Evolutionary conservation across 2,113 vertebrate genomes (phyloP).

Genomic region (Zosterops pallidus): DNA sequence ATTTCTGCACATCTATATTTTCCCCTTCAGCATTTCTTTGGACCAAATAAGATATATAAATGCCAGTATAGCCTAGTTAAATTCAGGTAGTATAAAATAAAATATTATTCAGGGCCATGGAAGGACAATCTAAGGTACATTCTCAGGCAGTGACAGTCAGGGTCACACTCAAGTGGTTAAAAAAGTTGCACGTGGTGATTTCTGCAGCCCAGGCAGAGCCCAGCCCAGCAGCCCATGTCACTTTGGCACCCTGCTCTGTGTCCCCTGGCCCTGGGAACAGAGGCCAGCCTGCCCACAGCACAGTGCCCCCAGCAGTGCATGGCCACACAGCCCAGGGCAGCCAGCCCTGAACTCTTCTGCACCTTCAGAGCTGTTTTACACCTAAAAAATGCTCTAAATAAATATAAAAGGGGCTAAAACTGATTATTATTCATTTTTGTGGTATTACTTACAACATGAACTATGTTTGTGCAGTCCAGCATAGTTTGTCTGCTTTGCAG

Average conservation of each 20-base stretch:
- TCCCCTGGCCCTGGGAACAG: accelerated
- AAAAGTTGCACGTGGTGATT: not conserved
- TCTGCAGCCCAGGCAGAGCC: not conserved
- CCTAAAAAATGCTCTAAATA: not conserved
- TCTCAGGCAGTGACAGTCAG: not conserved
- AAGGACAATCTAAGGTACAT: not conserved
- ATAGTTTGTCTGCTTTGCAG: not conserved
- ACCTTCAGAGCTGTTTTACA: not conserved
- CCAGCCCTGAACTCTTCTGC: not conserved
- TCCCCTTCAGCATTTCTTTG: not conserved
- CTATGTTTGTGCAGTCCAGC: not conserved
- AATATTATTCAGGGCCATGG: not conserved
- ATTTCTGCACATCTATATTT: not conserved
- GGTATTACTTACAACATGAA: not conserved
- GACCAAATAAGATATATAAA: not conserved
- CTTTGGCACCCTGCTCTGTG: not conserved
- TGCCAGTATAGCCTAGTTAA: not conserved
- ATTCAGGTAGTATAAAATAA: not conserved
- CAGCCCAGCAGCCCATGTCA: not conserved
- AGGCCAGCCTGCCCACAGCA: accelerated
- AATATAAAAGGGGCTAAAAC: not conserved
- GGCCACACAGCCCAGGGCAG: not conserved
- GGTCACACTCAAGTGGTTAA: not conserved
- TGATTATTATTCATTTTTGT: not conserved
- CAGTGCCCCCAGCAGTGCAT: accelerated